phyloP scores from a whole-genome alignment of 1,140 invertebrate species.

The Plectrocnemia conspersa region DNA sequence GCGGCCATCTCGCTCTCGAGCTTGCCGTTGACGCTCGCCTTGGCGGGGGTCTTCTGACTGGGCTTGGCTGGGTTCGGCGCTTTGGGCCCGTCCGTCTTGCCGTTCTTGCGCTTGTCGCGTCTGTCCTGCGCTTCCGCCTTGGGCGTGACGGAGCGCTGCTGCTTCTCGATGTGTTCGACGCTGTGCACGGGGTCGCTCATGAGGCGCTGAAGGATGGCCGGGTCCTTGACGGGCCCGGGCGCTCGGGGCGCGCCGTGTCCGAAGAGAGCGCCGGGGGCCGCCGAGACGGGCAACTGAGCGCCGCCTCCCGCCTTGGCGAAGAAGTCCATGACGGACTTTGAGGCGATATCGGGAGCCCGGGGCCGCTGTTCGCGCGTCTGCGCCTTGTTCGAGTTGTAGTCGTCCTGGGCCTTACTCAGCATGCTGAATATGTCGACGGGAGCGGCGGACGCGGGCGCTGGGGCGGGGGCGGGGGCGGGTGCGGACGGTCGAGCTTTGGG shows the following conservation, averaged over 20 bases:
- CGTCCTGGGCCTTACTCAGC: conserved; percentile 84
- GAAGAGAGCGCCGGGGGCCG: conserved; percentile 50
- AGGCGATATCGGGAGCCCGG: conserved; percentile 53
- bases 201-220: conserved; percentile 60
- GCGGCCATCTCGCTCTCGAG: conserved; percentile 50
- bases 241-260: conserved; percentile 46
- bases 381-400: conserved; percentile 60
- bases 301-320: conserved; percentile 75
- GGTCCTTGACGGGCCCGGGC: conserved; percentile 44
- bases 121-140: conserved; percentile 44
- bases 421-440: conserved; percentile 78
- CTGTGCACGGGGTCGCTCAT: conserved; percentile 77
- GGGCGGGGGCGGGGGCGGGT: background rate
- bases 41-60: conserved; percentile 9
- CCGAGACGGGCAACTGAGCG: conserved; percentile 49
- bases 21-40: conserved; percentile 37
- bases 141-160: conserved; percentile 69
- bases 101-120: conserved; percentile 40
- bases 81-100: conserved; percentile 34
- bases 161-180: conserved; percentile 84
- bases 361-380: conserved; percentile 37
- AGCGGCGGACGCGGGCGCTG: conserved; percentile 36
- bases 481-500: conserved; percentile 1
- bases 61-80: no score
- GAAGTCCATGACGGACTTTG: conserved; percentile 79